A percentile compares a stretch with the other conserved stretches of the same genome.
Evolutionary conservation across 1,140 invertebrate species (phyloP).

Genomic region (Drosophila sproati): DNA sequence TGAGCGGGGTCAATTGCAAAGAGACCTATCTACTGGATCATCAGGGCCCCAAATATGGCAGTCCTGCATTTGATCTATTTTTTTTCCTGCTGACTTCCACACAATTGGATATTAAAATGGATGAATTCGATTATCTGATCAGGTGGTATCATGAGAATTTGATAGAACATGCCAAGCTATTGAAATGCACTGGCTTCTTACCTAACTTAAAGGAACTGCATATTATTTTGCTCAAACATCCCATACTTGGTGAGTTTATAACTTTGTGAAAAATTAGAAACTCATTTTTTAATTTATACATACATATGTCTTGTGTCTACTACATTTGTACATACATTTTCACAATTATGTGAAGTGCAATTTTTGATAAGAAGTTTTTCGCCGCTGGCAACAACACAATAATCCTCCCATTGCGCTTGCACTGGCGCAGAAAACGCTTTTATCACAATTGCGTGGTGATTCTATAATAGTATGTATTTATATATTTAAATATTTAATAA

Average conservation of each 20-base stretch:
- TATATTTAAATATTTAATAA: no score
- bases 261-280: no score
- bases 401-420: no score
- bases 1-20: conserved; percentile 83
- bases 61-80: conserved; percentile 52
- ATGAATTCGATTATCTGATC: conserved; percentile 58
- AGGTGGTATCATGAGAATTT: conserved; percentile 59
- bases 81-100: conserved; percentile 55
- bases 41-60: conserved; percentile 52
- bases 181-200: conserved; percentile 49
- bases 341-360: no score
- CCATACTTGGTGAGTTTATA: conserved; percentile 25
- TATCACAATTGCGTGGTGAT: no score
- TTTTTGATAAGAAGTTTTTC: no score
- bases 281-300: no score
- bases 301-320: no score
- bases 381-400: no score
- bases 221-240: conserved; percentile 43
- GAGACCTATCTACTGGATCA: conserved; percentile 85
- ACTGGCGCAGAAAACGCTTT: no score
- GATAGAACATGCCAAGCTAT: conserved; percentile 20
- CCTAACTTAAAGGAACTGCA: conserved; percentile 50
- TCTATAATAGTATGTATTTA: no score
- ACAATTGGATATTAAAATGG: conserved; percentile 48
- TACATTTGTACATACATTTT: no score